Evolutionary conservation across 1,140 invertebrate genomes (phyloP).

Genomic region (Lanistes nyassanus): DNA sequence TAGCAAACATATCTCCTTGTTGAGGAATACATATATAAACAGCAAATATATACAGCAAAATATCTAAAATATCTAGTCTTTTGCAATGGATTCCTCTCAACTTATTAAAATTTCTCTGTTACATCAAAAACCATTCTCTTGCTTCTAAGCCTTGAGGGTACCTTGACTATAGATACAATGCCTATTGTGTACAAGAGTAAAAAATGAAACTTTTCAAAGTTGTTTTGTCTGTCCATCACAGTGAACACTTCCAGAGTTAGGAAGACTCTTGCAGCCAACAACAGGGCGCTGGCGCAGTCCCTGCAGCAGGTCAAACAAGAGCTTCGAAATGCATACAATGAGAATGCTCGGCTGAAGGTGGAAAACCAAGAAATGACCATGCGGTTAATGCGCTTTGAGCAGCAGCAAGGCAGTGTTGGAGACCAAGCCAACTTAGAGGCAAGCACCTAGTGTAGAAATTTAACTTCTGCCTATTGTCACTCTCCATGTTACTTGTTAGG

Average conservation of each 20-base stretch:
- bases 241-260: constrained; percentile 41
- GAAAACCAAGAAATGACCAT: constrained; percentile 35
- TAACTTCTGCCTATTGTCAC: too few species aligned
- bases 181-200: background rate
- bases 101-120: too few species aligned
- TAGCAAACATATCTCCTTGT: too few species aligned
- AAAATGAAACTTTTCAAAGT: background rate
- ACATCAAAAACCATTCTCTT: background rate
- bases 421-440: constrained; percentile 48
- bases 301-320: constrained; percentile 45
- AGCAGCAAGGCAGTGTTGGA: constrained; percentile 41
- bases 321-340: constrained; percentile 32
- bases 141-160: background rate
- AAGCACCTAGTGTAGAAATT: constrained; percentile 37
- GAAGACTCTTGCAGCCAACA: constrained; percentile 50
- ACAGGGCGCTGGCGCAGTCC: constrained; percentile 47
- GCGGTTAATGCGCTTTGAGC: constrained; percentile 33
- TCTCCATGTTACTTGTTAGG: too few species aligned
- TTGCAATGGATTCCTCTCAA: too few species aligned
- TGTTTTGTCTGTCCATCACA: constrained; percentile 22
- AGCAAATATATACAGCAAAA: too few species aligned
- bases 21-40: too few species aligned
- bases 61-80: too few species aligned
- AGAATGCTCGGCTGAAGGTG: constrained; percentile 31
- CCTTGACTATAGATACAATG: background rate